A percentile compares a stretch with the other conserved stretches of the same genome.
Conservation (phyloP, 2,888 invertebrate species). For the Laspeyria flexula region DNA sequence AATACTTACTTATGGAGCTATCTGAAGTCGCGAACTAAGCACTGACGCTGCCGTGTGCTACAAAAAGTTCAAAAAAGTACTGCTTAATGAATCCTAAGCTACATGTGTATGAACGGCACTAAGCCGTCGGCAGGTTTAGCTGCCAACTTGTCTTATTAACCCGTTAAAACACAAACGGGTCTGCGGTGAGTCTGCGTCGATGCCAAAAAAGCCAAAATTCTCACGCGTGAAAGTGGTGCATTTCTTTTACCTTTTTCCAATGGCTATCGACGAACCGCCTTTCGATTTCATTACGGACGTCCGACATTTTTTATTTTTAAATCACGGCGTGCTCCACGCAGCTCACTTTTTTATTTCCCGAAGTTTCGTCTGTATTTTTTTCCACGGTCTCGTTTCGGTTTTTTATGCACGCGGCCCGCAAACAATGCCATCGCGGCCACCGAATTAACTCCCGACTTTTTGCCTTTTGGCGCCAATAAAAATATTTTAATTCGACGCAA, state of each 20-base stretch:
- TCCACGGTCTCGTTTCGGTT: slow-evolving; percentile 72
- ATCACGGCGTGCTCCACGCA: slow-evolving; percentile 80
- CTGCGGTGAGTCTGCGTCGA: slow-evolving; percentile 54
- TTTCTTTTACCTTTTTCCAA: slow-evolving; percentile 84
- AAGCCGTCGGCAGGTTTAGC: too few species aligned
- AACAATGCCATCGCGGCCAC: slow-evolving; percentile 83
- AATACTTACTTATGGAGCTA: too few species aligned
- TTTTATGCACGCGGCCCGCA: slow-evolving; percentile 81
- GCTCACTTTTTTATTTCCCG: slow-evolving; percentile 72
- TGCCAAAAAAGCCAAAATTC: slow-evolving; percentile 80
- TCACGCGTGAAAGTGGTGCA: slow-evolving; percentile 82
- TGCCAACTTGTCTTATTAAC: slow-evolving; percentile 54
- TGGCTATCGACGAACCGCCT: slow-evolving; percentile 85
- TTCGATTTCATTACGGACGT: slow-evolving; percentile 86
- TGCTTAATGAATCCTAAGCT: too few species aligned
- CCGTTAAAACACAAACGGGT: slow-evolving; percentile 51
- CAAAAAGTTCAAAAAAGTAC: too few species aligned
- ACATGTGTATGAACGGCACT: too few species aligned
- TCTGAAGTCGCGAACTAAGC: too few species aligned
- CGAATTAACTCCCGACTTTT: slow-evolving; percentile 83
- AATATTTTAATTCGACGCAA: slow-evolving; percentile 82
- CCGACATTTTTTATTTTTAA: slow-evolving; percentile 84
- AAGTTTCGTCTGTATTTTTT: slow-evolving; percentile 77
- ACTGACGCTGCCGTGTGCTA: too few species aligned
- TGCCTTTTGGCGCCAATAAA: slow-evolving; percentile 83